Conservation (phyloP, 2,888 invertebrate species). For the Galerucella nymphaeae region DNA sequence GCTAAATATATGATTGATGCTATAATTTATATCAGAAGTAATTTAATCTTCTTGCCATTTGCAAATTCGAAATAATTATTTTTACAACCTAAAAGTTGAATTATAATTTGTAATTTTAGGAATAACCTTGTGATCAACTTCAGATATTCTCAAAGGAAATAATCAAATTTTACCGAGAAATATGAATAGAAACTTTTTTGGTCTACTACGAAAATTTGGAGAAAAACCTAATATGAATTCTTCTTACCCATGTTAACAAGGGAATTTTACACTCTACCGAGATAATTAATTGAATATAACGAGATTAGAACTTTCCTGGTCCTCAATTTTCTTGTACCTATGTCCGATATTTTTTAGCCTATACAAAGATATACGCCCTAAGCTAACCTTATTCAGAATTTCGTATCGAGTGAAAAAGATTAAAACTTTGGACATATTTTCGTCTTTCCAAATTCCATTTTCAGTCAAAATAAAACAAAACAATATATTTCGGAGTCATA, state of each 20-base stretch:
- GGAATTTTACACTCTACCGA: too few species aligned
- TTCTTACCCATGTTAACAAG: too few species aligned
- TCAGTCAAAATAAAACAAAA: not conserved
- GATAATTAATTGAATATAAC: too few species aligned
- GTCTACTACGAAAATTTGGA: not conserved
- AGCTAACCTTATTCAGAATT: too few species aligned
- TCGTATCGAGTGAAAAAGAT: too few species aligned
- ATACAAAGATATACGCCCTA: too few species aligned
- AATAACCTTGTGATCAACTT: constrained; percentile 9
- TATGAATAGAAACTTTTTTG: not conserved
- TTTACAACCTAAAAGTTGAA: constrained; percentile 15
- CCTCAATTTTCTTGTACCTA: too few species aligned
- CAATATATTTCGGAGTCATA: not conserved
- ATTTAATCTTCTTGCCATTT: constrained; percentile 43
- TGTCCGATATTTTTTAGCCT: too few species aligned
- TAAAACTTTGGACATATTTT: too few species aligned
- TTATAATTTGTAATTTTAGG: constrained; percentile 14
- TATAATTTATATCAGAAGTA: constrained; percentile 33
- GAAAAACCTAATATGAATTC: not conserved
- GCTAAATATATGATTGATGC: constrained; percentile 37
- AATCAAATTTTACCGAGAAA: not conserved
- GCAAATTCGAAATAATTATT: constrained; percentile 44
- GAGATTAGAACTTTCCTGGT: too few species aligned
- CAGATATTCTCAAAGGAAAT: not conserved
- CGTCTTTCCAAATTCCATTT: too few species aligned